Conservation (phyloP, 2,888 invertebrate species). For the Pinctada fucata region DNA sequence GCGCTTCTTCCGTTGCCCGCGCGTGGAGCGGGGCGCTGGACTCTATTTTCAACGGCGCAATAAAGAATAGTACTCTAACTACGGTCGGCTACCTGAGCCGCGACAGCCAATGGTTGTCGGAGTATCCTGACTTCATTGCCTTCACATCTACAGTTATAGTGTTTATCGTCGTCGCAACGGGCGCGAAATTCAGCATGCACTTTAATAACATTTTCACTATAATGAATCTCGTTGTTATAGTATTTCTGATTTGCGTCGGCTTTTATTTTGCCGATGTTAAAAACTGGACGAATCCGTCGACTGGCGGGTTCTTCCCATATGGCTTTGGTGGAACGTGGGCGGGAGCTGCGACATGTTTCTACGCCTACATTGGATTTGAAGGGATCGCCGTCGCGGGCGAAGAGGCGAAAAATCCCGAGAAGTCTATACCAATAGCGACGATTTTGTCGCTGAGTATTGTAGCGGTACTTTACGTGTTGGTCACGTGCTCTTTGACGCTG, state of each 20-base stretch:
- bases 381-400: constrained; percentile 77
- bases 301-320: constrained; percentile 77
- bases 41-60: constrained; percentile 74
- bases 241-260: constrained; percentile 81
- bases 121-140: constrained; percentile 78
- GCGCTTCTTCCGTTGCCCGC: constrained; percentile 80
- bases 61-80: constrained; percentile 75
- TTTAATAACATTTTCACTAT: constrained; percentile 76
- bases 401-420: constrained; percentile 75
- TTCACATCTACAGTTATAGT: constrained; percentile 78
- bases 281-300: constrained; percentile 84
- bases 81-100: constrained; percentile 63
- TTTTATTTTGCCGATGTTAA: constrained; percentile 88
- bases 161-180: constrained; percentile 70
- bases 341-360: constrained; percentile 77
- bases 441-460: constrained; percentile 65
- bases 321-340: constrained; percentile 76
- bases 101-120: constrained; percentile 61
- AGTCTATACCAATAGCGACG: constrained; percentile 76
- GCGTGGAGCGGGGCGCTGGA: constrained; percentile 78
- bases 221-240: constrained; percentile 75
- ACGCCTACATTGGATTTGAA: constrained; percentile 78
- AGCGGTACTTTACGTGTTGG: constrained; percentile 70
- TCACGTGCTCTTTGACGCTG: constrained; percentile 69
- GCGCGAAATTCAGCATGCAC: constrained; percentile 76